Evolutionary conservation across 2,113 vertebrate species (phyloP).

Genomic region (Campylomormyrus numenius): DNA sequence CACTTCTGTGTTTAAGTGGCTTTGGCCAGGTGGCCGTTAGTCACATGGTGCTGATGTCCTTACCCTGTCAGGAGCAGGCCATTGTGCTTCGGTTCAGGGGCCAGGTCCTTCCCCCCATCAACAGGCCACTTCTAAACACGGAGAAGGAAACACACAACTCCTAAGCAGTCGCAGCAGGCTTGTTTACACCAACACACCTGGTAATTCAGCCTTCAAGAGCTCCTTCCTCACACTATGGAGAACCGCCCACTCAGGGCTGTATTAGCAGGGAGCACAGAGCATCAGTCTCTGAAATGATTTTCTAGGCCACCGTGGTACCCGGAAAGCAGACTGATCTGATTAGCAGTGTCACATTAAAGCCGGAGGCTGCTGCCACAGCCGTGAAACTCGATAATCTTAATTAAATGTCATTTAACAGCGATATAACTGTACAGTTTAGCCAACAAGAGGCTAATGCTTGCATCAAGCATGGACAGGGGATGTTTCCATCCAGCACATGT

Average conservation of each 20-base stretch:
- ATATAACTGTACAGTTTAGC: not conserved
- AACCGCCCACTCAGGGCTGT: not conserved
- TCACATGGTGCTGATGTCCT: conserved; percentile 12
- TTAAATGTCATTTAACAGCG: not conserved
- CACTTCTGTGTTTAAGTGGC: not conserved
- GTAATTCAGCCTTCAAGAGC: not conserved
- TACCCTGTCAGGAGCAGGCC: conserved; percentile 91
- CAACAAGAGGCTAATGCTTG: not conserved
- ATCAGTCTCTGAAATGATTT: not conserved
- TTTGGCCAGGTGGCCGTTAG: not conserved
- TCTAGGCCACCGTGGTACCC: not conserved
- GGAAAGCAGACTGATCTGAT: not conserved
- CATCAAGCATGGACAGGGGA: not conserved
- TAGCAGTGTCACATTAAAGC: not conserved
- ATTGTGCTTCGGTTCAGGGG: conserved; percentile 74
- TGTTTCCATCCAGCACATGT: not conserved
- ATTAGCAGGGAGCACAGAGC: not conserved
- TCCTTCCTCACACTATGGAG: not conserved
- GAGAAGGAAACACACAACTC: not conserved
- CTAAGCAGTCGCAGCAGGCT: not conserved
- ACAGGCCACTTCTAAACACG: conserved; percentile 82
- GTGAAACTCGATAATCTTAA: not conserved
- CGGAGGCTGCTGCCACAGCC: not conserved
- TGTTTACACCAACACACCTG: not conserved
- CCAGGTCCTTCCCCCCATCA: conserved; percentile 82